phyloP scores from a whole-genome alignment of 2,113 vertebrate species.

The Meles meles region DNA sequence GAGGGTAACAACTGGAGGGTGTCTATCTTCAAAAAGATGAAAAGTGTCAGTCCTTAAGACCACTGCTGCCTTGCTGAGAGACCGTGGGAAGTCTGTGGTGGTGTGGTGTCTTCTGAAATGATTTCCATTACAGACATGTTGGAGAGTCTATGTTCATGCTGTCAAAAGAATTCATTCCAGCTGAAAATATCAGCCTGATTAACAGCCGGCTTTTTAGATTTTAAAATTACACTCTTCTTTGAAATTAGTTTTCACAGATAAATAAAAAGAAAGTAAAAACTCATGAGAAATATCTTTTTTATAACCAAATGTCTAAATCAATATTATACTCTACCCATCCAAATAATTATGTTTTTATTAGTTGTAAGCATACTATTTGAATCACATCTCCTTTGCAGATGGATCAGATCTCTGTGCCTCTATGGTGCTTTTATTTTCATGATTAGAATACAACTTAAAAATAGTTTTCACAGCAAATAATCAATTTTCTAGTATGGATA shows the following conservation, averaged over 20 bases:
- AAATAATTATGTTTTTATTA: background rate
- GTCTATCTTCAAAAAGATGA: slow-evolving; percentile 44
- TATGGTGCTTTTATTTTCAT: background rate
- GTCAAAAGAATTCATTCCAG: slow-evolving; percentile 32
- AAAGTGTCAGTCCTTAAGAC: background rate
- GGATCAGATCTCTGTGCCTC: background rate
- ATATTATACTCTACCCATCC: background rate
- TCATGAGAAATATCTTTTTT: background rate
- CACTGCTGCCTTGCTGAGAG: slow-evolving; percentile 9
- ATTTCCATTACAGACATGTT: background rate
- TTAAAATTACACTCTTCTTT: background rate
- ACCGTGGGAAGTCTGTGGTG: background rate
- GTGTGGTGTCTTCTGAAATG: background rate
- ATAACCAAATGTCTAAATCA: background rate
- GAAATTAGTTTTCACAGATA: slow-evolving; percentile 6
- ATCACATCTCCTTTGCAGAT: background rate
- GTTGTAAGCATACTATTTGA: background rate
- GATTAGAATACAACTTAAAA: slow-evolving; percentile 25
- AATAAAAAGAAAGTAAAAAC: background rate
- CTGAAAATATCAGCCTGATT: slow-evolving; percentile 25
- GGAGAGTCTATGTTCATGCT: slow-evolving; percentile 4
- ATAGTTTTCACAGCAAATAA: background rate
- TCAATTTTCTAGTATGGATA: background rate
- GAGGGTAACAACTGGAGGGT: background rate
- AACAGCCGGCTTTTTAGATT: background rate